Percentiles rank a stretch among this genome's conserved stretches.
phyloP scores from a whole-genome alignment of 1,140 invertebrate species.

The Aricia agestis region DNA sequence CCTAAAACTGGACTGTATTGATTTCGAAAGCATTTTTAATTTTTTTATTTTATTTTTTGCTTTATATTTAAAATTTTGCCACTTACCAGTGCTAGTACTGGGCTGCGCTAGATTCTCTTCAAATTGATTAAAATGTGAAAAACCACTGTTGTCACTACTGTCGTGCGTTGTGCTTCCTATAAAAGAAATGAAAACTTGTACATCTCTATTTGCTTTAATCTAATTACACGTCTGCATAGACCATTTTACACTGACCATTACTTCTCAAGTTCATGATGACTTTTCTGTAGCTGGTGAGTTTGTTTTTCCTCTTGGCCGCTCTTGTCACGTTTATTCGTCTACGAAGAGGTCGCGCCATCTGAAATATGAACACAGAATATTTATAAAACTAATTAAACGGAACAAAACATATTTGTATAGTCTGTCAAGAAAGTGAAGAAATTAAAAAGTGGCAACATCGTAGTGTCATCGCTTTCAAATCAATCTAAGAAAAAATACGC shows the following conservation, averaged over 20 bases:
- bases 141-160: constrained; percentile 60
- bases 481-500: no score
- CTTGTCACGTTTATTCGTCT: constrained; percentile 60
- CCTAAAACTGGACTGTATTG: no score
- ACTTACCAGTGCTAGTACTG: constrained; percentile 77
- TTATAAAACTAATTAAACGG: no score
- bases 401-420: no score
- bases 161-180: constrained; percentile 50
- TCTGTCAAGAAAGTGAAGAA: no score
- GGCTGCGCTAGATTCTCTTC: constrained; percentile 71
- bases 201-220: no score
- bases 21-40: no score
- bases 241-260: constrained; percentile 41
- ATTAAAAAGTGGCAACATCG: no score
- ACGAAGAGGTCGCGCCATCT: constrained; percentile 59
- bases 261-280: constrained; percentile 52
- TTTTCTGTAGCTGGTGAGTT: constrained; percentile 60
- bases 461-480: no score
- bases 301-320: constrained; percentile 62
- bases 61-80: constrained; percentile 36
- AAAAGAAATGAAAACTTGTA: constrained; percentile 21
- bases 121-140: constrained; percentile 50
- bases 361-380: constrained; percentile 30
- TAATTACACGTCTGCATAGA: no score
- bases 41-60: no score